Base-by-base conservation (phyloP, 2,797 vertebrate genomes). In the Halcyon leucocephala region DNA sequence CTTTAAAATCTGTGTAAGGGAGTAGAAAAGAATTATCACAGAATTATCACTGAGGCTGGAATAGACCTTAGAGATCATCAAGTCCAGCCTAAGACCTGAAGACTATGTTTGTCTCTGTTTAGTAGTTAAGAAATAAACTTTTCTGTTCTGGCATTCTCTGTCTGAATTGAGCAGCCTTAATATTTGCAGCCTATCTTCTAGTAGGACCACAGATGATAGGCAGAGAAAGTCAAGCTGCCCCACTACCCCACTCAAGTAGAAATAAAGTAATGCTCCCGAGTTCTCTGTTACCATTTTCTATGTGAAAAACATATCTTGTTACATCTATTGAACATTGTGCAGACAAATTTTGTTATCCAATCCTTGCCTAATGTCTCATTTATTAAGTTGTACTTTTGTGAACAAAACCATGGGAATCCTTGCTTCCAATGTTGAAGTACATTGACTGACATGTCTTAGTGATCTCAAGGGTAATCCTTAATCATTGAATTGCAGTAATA, bases 381-480 rank as follows among this genome's bases (percentile, higher is more conserved):
- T 90, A 67, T 91, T 86, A 95, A 86, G 77, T 46, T 88, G 61
- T 58, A 42, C 42, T 91, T 83, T 57, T 78, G 72, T 94, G 90
- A 93, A 78, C 76, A 86, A 94, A 95, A 46, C 82, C 90, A 91
- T 91, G 85, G 80, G 90, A 96, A 96, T 83, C 62, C 46, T 86
- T 79, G 65, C 85, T 90, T 76, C 42, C 73, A 39, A 7, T 46
- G 51, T n/a, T 62, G 70, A 90, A 82, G 83, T 66, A 29, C 1
- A 6, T 55, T 96, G 91, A 95, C 76, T 96, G 95, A 94, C 85
- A 28, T 57, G 79, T 76, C 92, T 94, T 95, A 82, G 90, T 95
- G 87, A 95, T 97, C 93, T 95, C 91, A 62, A 51, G 92, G 90
- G 93, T 90, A 96, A 95, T 87, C 54, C 85, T 90, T 95, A 94